Base-by-base conservation (phyloP, 1,140 invertebrate species). In the Arctopsyche grandis region DNA sequence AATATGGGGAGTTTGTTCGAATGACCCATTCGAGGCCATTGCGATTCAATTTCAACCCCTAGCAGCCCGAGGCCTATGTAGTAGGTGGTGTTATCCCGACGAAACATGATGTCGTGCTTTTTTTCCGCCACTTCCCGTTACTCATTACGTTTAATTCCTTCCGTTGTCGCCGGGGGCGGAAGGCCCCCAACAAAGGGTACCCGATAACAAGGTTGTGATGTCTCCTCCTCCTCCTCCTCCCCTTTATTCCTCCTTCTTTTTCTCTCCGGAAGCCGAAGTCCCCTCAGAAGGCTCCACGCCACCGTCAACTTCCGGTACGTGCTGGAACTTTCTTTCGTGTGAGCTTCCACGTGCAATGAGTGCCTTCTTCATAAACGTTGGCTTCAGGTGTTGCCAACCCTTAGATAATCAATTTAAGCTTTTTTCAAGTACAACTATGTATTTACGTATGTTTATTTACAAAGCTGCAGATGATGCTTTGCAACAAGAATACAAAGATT, bases 121-220 rank as follows among this genome's bases (percentile, higher is more conserved):
- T 52, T 52, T 52, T 1, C 48, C 48, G 38, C 14, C 69, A 69
- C 38, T 44, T 56, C 70, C 60, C 70, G 77, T 75, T 79, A 77
- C 58, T 82, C 81, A 82, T 82, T 82, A 82, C 75, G 76, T 82
- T 82, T 82, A 82, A 82, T 82, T 82, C 24, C 58, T 78, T 82
- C 81, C 81, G 81, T 75, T 75, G 69, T 71, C 69, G 21, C 26
- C 38, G 16, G 21, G n/a, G 58, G 44, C 66, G 70, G 70, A 75
- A 63, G 52, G 29, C 19, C 29, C 7, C 60, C 24, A 69, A 48
- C 26, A 77, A 69, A 46, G 38, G 60, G 75, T 21, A 1, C 14
- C 29, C 29, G 75, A 76, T 76, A 76, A 63, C 74, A 63, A 76
- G 56, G 56, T 76, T 63, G 56, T 58, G 43, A 44, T 46, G 60